Evolutionary conservation across 30 jellyfish, hydroid and myxozoan species (phyloP), one percentile per base, ranked within the genome.

Genomic region (Calvadosia cruxmelitensis): DNA sequence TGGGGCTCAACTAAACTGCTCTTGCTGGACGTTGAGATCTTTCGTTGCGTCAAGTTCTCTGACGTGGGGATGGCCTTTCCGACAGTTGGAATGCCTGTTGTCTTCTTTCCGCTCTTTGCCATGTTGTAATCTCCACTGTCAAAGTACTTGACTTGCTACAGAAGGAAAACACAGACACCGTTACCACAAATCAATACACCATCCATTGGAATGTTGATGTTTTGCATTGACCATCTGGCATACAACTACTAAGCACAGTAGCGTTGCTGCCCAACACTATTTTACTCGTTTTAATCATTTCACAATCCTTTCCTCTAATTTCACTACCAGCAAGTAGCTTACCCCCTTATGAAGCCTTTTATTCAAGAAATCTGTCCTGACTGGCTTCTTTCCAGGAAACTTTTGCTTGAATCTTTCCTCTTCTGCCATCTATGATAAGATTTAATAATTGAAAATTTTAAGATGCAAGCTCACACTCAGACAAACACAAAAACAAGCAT

Each of bases 51-150:
- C 33, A 87, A 71, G 0, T 67, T 81, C 24, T 81, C 97, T 48
- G 94, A 89, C 5, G 94, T 87, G 66, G 97, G 97, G 30, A 80
- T 75, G n/a, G 90, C 97, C 49, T 87, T 87, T 5, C 97, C 97
- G 68, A 77, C 78, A 3, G 75, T 68, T 3, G 92, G 82, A 33
- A 78, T 74, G 23, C 90, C 83, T 24, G 83, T 93, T 27, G 82
- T 80, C 65, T 81, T 71, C 63, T 65, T 80, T 29, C 84, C 72
- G 61, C 97, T 87, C 31, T 81, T 81, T 51, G 94, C 94, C 87
- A 87, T 78, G 62, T 75, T 77, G 73, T 87, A 87, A 53, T 87
- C 97, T 7, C 97, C 97, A 51, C 94, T 78, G 64, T 87, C 97
- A 76, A 87, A 87, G 63, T 87, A 87, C 63, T 81, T 87, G 15